phyloP scores from a whole-genome alignment of 2,888 invertebrate genomes.

The Gymnoscelis rufifasciata region DNA sequence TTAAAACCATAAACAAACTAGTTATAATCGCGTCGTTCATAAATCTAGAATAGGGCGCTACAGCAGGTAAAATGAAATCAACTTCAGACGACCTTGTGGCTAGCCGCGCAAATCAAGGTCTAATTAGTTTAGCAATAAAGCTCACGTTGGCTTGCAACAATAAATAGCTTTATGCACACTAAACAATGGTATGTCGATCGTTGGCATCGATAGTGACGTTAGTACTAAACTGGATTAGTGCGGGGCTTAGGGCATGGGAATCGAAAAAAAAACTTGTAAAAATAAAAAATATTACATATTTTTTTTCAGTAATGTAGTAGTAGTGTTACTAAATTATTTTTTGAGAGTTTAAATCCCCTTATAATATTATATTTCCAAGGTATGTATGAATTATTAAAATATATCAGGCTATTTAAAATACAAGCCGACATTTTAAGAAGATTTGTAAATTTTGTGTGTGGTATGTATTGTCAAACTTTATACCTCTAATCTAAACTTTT shows the following conservation, averaged over 20 bases:
- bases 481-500: too few species aligned
- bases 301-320: too few species aligned
- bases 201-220: conserved; percentile 53
- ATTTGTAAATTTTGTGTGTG: too few species aligned
- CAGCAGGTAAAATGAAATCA: conserved; percentile 22
- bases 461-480: too few species aligned
- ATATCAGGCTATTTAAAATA: too few species aligned
- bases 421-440: too few species aligned
- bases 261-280: too few species aligned
- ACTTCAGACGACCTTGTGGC: conserved; percentile 37
- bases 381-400: too few species aligned
- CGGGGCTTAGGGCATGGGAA: conserved; percentile 2
- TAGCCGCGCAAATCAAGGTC: conserved; percentile 14
- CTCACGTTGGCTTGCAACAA: conserved; percentile 13
- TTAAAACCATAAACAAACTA: background rate
- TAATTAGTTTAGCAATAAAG: conserved; percentile 22
- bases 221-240: conserved; percentile 25
- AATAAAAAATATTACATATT: too few species aligned
- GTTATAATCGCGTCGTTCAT: background rate
- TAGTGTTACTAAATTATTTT: too few species aligned
- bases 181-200: conserved; percentile 51
- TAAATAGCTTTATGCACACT: conserved; percentile 36
- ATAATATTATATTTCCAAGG: too few species aligned
- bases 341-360: too few species aligned
- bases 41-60: background rate